Conservation (phyloP, 35 echinoderm and acorn worm species). For the Hemicentrotus pulcherrimus region DNA sequence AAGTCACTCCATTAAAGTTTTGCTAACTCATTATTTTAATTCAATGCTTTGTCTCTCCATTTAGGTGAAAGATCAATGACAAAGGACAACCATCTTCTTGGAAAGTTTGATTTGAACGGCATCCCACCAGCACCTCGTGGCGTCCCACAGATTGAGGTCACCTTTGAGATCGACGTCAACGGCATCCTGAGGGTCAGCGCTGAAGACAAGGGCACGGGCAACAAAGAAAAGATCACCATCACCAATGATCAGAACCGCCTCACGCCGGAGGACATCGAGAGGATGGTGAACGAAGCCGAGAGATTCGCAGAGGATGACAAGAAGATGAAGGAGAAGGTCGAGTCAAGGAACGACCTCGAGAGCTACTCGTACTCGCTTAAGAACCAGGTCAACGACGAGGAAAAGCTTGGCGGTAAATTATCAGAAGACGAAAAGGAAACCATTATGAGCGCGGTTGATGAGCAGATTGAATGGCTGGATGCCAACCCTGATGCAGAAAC, state of each 20-base stretch:
- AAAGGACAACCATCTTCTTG: constrained; percentile 97
- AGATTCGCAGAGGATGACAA: constrained; percentile 93
- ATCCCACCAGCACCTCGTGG: constrained; percentile 95
- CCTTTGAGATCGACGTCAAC: constrained; percentile 97
- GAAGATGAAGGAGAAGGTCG: constrained; percentile 80
- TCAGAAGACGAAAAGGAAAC: constrained; percentile 93
- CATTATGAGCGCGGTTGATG: constrained; percentile 80
- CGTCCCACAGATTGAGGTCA: constrained; percentile 96
- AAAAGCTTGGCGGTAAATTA: constrained; percentile 94
- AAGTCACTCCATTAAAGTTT: background rate
- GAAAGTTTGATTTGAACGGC: constrained; percentile 98
- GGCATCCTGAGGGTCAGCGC: constrained; percentile 94
- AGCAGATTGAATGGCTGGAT: constrained; percentile 97
- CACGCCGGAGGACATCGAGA: constrained; percentile 95
- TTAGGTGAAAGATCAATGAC: constrained; percentile 98
- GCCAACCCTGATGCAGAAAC: constrained; percentile 95
- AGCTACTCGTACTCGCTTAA: constrained; percentile 95
- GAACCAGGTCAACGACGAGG: constrained; percentile 92
- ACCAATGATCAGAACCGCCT: constrained; percentile 97
- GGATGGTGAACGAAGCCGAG: constrained; percentile 93
- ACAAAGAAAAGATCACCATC: constrained; percentile 99
- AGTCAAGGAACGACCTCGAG: constrained; percentile 92
- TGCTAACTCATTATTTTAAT: background rate
- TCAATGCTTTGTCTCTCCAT: background rate
- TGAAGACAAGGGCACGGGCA: constrained; percentile 98